Evolutionary conservation across 2,888 invertebrate species (phyloP).

Genomic region (Nemoura dubitans): DNA sequence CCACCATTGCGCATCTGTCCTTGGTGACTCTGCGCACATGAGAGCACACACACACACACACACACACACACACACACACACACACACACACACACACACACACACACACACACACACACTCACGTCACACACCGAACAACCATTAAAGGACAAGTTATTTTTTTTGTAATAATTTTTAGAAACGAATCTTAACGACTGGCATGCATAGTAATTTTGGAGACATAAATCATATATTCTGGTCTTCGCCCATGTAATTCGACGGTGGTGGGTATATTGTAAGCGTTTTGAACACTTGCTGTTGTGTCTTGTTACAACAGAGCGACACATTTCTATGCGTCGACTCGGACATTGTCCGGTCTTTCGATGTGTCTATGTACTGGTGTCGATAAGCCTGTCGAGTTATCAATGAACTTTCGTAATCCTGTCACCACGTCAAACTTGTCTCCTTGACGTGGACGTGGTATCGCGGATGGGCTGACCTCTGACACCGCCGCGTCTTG

Average conservation of each 20-base stretch:
- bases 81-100: too few relatives aligned
- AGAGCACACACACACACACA: too few relatives aligned
- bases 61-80: too few relatives aligned
- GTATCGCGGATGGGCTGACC: slow-evolving; percentile 12
- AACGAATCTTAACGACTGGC: slow-evolving; percentile 27
- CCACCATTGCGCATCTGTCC: slow-evolving; percentile 13
- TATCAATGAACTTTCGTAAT: background rate
- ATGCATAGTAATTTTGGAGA: slow-evolving; percentile 36
- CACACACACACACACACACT: too few relatives aligned
- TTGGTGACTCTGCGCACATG: slow-evolving; percentile 37
- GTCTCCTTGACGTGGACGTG: slow-evolving; percentile 14
- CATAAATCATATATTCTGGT: slow-evolving; percentile 31
- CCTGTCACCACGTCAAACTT: background rate
- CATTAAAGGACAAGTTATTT: slow-evolving; percentile 39
- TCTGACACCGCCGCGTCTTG: background rate
- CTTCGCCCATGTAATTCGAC: background rate
- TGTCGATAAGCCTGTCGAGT: background rate
- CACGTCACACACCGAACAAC: background rate
- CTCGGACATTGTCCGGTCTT: background rate
- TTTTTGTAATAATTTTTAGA: slow-evolving; percentile 31
- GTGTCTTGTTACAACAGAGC: background rate
- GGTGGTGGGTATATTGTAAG: background rate
- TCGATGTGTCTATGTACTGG: background rate
- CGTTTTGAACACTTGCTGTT: background rate
- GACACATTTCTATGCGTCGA: background rate